A percentile compares a stretch with the other conserved stretches of the same genome.
phyloP scores from a whole-genome alignment of 2,888 invertebrate species.

The Chydorus sphaericus region DNA sequence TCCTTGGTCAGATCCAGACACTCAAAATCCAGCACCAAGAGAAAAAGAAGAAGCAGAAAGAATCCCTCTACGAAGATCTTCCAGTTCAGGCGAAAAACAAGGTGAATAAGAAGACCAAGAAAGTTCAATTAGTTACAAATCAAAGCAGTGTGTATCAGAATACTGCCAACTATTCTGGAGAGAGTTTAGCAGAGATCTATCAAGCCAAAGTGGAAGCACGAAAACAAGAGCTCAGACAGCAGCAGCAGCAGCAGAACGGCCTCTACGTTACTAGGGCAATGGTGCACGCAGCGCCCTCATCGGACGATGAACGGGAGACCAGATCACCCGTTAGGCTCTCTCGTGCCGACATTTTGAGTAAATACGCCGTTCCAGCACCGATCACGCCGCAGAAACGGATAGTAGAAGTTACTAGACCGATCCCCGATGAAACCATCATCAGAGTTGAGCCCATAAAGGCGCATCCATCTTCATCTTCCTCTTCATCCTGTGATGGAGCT shows the following conservation, averaged over 20 bases:
- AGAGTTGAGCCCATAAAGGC: not conserved
- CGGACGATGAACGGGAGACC: not conserved
- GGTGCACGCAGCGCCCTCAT: constrained; percentile 11
- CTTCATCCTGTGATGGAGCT: constrained; percentile 9
- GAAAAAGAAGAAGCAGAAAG: not conserved
- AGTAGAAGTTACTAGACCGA: not conserved
- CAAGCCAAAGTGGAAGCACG: constrained; percentile 11
- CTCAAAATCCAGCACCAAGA: constrained; percentile 12
- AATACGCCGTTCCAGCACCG: not conserved
- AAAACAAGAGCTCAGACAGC: not conserved
- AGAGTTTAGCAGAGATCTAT: constrained; percentile 10
- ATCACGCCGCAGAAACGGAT: not conserved
- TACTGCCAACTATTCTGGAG: not conserved
- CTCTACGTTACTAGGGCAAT: constrained; percentile 8
- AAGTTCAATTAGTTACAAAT: not conserved
- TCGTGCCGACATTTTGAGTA: constrained; percentile 18
- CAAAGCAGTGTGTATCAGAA: not conserved
- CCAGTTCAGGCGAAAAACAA: not conserved
- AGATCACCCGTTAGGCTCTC: constrained; percentile 19
- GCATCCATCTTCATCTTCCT: not conserved
- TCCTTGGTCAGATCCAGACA: constrained; percentile 17
- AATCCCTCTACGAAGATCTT: not conserved
- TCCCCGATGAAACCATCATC: no score
- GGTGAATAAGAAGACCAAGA: constrained; percentile 1
- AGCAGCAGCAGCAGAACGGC: not conserved